A percentile compares a stretch with the other conserved stretches of the same genome.
These are phyloP conservation scores for Scyliorhinus canicula DNA, from an alignment of 2,797 vertebrate species.

Conservation along the genomic window DNA sequence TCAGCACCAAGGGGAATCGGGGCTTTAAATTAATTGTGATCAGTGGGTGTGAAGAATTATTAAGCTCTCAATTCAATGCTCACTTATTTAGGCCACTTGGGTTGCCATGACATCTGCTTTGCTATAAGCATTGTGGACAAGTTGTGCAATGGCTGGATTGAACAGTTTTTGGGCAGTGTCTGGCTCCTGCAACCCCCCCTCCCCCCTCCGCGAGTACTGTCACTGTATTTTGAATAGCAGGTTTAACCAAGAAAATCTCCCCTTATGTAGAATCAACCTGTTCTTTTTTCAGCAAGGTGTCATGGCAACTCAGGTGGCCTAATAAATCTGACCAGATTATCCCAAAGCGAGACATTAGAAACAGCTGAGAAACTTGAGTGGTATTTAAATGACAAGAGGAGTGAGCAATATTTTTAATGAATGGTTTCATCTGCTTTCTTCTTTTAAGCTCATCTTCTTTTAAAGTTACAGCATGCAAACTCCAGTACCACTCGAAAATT, in stretches of 20 bases:
- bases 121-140: neutral
- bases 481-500: neutral
- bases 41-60: constrained; percentile 26
- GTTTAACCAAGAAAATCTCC: neutral
- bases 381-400: neutral
- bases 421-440: neutral
- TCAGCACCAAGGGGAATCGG: neutral
- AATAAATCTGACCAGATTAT: neutral
- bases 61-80: neutral
- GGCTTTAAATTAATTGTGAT: constrained; percentile 34
- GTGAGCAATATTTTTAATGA: neutral
- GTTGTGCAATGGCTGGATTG: neutral
- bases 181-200: neutral
- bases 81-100: constrained; percentile 13
- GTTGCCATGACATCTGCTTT: constrained; percentile 23
- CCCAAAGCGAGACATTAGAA: neutral
- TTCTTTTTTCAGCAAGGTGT: neutral
- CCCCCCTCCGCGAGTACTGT: too few relatives aligned
- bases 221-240: neutral
- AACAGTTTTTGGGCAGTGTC: neutral
- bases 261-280: neutral
- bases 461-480: neutral
- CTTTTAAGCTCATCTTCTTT: neutral
- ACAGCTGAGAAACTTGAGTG: neutral
- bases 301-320: neutral